Evolutionary conservation across 2,797 vertebrate species (phyloP).

Genomic region (Cetoscarus ocellatus): DNA sequence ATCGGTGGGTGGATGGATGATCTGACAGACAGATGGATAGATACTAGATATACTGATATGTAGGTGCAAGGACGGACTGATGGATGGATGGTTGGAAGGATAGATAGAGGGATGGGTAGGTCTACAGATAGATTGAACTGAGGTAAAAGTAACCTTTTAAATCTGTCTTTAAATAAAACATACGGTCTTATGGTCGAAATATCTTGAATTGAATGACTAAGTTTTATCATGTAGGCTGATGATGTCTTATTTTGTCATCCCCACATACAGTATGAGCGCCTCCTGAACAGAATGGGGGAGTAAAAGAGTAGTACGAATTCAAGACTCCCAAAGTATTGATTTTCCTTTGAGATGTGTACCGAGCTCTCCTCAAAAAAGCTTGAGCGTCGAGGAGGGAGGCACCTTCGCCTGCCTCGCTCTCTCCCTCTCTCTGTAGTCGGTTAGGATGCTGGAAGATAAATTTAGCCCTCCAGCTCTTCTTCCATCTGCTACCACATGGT

Average conservation of each 20-base stretch:
- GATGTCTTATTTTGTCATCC: slow-evolving; percentile 27
- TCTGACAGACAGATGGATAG: too few species aligned
- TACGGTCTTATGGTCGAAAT: not conserved
- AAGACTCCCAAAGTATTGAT: slow-evolving; percentile 65
- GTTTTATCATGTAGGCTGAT: slow-evolving; percentile 1
- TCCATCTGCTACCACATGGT: slow-evolving; percentile 89
- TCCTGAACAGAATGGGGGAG: slow-evolving; percentile 30
- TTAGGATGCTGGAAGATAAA: slow-evolving; percentile 88
- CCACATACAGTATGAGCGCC: slow-evolving; percentile 1
- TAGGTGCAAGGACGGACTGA: too few species aligned
- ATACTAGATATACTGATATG: too few species aligned
- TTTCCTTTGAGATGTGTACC: slow-evolving; percentile 57
- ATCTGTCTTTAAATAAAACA: too few species aligned
- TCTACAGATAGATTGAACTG: too few species aligned
- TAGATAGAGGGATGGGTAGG: too few species aligned
- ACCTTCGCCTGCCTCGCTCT: slow-evolving; percentile 66
- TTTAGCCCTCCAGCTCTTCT: slow-evolving; percentile 88
- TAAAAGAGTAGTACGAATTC: slow-evolving; percentile 39
- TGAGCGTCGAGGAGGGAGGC: slow-evolving; percentile 66
- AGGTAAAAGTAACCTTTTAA: too few species aligned
- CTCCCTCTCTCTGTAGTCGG: slow-evolving; percentile 75
- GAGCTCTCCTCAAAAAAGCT: slow-evolving; percentile 66
- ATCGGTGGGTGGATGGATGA: too few species aligned
- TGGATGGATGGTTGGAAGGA: too few species aligned
- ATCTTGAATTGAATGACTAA: not conserved